phyloP scores from a whole-genome alignment of 2,113 vertebrate species.

The Hydrolagus affinis region DNA sequence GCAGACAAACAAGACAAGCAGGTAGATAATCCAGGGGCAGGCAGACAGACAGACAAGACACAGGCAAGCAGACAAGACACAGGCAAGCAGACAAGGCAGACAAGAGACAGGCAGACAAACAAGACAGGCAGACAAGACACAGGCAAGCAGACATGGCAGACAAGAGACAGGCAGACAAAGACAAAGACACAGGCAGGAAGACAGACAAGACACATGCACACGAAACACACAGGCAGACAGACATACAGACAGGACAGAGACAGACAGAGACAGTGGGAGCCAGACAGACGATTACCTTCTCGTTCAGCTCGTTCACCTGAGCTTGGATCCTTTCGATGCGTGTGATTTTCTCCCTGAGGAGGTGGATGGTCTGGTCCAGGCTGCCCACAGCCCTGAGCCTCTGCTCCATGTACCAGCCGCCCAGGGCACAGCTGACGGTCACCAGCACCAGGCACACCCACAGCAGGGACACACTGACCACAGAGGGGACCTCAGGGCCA shows the following conservation, averaged over 20 bases:
- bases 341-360: conserved; percentile 52
- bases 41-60: no score
- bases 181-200: no score
- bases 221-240: neutral
- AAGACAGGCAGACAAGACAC: no score
- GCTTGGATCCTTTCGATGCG: conserved; percentile 51
- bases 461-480: neutral
- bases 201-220: no score
- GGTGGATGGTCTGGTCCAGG: conserved; percentile 49
- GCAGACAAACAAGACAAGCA: no score
- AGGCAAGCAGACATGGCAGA: no score
- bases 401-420: conserved; percentile 53
- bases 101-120: no score
- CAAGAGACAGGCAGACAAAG: no score
- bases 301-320: conserved; percentile 44
- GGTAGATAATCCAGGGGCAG: no score
- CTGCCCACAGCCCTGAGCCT: conserved; percentile 53
- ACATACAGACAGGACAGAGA: neutral
- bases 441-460: conserved; percentile 44
- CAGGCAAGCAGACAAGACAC: no score
- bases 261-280: neutral
- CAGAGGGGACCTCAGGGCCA: conserved; percentile 30
- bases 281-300: conserved; percentile 45
- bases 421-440: conserved; percentile 39
- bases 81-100: no score